Evolutionary conservation across 2,797 vertebrate genomes (phyloP).

Genomic region (Chrosomus eos): DNA sequence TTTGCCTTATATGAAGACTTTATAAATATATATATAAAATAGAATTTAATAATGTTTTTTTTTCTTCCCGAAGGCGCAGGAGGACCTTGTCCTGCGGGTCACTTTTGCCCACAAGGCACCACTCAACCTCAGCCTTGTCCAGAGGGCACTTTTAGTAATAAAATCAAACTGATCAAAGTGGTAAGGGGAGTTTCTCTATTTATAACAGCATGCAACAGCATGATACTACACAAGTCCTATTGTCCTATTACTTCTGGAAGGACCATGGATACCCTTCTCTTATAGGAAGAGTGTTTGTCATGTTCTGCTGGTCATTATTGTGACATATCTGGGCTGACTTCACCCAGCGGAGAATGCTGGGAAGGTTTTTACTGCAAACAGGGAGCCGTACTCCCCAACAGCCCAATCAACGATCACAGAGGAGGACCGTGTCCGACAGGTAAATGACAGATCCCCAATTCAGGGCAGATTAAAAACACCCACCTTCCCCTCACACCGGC

Average conservation of each 20-base stretch:
- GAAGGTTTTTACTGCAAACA: conserved; percentile 83
- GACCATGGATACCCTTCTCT: background rate
- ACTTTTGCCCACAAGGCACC: conserved; percentile 83
- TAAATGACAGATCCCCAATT: conserved; percentile 60
- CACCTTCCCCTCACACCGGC: conserved; percentile 14
- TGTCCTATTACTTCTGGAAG: background rate
- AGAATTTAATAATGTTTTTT: background rate
- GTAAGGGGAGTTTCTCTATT: conserved; percentile 63
- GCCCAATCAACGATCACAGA: conserved; percentile 65
- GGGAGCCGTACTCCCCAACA: conserved; percentile 74
- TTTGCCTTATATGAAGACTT: background rate
- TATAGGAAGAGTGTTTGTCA: conserved; percentile 78
- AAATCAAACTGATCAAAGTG: conserved; percentile 78
- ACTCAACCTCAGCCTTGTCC: conserved; percentile 81
- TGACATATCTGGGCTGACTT: conserved; percentile 68
- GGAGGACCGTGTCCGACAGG: conserved; percentile 86
- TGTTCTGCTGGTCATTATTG: conserved; percentile 85
- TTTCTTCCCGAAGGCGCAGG: conserved; percentile 73
- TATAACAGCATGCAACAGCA: background rate
- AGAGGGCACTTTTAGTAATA: conserved; percentile 81
- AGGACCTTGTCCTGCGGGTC: conserved; percentile 84
- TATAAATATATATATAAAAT: background rate
- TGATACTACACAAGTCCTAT: background rate
- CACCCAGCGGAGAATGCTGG: conserved; percentile 80
- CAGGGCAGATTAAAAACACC: conserved; percentile 29